Evolutionary conservation across 2,888 invertebrate species (phyloP).

Genomic region (Lucinisca nassula): DNA sequence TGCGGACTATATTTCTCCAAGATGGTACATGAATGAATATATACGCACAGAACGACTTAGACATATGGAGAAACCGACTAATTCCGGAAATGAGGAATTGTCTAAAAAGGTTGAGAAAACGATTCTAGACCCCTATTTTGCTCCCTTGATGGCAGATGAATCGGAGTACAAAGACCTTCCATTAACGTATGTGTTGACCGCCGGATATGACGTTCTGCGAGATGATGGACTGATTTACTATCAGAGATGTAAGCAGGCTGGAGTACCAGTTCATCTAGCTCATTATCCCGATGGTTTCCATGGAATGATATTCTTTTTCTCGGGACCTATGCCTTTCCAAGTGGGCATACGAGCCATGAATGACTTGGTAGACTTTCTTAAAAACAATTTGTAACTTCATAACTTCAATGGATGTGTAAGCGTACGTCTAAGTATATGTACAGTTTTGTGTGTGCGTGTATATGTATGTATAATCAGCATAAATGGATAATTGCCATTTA

Average conservation of each 20-base stretch:
- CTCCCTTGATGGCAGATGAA: constrained; percentile 86
- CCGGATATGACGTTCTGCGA: constrained; percentile 87
- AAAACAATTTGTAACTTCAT: constrained; percentile 67
- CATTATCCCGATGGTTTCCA: constrained; percentile 81
- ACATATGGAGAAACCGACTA: constrained; percentile 70
- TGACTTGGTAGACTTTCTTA: constrained; percentile 74
- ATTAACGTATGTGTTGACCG: constrained; percentile 85
- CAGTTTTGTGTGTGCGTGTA: too few relatives aligned
- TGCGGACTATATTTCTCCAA: constrained; percentile 69
- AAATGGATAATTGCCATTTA: too few relatives aligned
- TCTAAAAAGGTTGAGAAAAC: constrained; percentile 71
- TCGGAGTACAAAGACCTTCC: constrained; percentile 80
- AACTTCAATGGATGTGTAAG: too few relatives aligned
- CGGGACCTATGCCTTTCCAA: constrained; percentile 76
- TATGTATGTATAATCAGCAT: too few relatives aligned
- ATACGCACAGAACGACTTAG: constrained; percentile 71
- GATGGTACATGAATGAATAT: constrained; percentile 76
- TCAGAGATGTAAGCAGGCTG: constrained; percentile 79
- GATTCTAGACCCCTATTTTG: constrained; percentile 80
- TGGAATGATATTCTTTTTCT: constrained; percentile 78
- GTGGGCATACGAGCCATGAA: constrained; percentile 75
- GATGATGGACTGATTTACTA: constrained; percentile 87
- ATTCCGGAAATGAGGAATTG: constrained; percentile 72
- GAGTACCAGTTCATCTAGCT: constrained; percentile 80
- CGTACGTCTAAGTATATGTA: too few relatives aligned